These are phyloP conservation scores for Desmophyllum pertusum DNA, from an alignment of 92 coral and sea anemone species.

Conservation along the genomic window DNA sequence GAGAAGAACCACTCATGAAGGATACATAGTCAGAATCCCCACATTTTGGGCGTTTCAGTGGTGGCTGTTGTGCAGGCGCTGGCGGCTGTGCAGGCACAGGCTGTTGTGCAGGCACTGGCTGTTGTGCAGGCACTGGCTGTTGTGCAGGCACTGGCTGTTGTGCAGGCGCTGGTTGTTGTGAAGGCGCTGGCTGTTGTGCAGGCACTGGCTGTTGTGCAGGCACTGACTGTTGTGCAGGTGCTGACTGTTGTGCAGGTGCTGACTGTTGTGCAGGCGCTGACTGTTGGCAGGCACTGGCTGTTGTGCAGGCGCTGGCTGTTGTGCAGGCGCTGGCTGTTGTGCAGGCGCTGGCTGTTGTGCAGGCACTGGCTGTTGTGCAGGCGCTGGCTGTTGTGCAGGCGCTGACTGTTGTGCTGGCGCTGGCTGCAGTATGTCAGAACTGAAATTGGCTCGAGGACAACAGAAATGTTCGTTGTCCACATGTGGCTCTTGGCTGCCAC, in stretches of 20 bases:
- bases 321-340: too few relatives aligned
- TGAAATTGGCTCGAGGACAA: constrained; percentile 1
- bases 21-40: neutral
- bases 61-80: neutral
- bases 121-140: too few relatives aligned
- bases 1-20: neutral
- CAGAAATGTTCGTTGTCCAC: neutral
- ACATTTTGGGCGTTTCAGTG: neutral
- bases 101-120: neutral
- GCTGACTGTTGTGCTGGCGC: neutral
- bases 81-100: neutral
- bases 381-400: neutral
- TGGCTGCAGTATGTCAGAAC: neutral
- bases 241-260: neutral
- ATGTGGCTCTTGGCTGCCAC: constrained; percentile 20
- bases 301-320: too few relatives aligned
- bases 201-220: too few relatives aligned
- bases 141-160: too few relatives aligned
- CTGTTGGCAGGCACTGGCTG: too few relatives aligned
- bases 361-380: too few relatives aligned
- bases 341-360: too few relatives aligned
- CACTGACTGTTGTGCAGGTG: too few relatives aligned
- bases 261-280: neutral
- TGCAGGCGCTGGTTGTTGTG: too few relatives aligned
- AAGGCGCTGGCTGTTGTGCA: too few relatives aligned